Evolutionary conservation across 2,888 invertebrate genomes (phyloP), one percentile per base, ranked within the genome.

Genomic region (Stenchaetothrips biformis): DNA sequence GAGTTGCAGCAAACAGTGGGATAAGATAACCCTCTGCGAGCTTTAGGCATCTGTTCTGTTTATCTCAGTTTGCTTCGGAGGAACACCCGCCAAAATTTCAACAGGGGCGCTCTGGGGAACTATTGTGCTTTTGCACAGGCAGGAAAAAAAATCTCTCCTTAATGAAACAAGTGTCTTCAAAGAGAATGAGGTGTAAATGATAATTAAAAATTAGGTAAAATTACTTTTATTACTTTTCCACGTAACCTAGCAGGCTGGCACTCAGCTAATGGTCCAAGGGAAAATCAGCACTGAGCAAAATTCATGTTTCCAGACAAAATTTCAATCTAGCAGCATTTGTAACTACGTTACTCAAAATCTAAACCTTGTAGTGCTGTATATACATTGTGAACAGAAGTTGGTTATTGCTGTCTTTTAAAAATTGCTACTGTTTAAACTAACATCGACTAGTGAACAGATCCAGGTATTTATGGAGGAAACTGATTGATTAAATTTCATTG

Each of bases 201-300:
- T 2, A 37, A 53, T 11, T 0, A 11, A 13, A 13, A 8, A 67
- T 67, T 67, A 7, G 21, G 6, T 67, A 67, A n/a, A 67, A 67
- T 67, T 67, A 21, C 21, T 67, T 67, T 21, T n/a, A 67, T 53
- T 18, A 53, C 18, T 18, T 53, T 18, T 18, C 18, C 18, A 9
- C 18, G 18, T 53, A 13, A 18, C 8, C 53, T 53, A 53, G 18
- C 53, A 53, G 13, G 67, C 67, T 67, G 67, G 67, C 18, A 21
- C 67, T 67, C 67, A 67, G 67, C 67, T 67, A 67, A 67, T 67
- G 67, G 67, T 67, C 67, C 21, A 67, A 21, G 67, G 21, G 2
- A 21, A 67, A 21, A 67, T 67, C 67, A 21, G 67, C 21, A n/a
- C 67, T 67, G 67, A 67, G 67, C 67, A 67, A 67, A 4, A 67